Base-by-base conservation (phyloP, 2,113 vertebrate genomes). In the Ariopsis seemanni region DNA sequence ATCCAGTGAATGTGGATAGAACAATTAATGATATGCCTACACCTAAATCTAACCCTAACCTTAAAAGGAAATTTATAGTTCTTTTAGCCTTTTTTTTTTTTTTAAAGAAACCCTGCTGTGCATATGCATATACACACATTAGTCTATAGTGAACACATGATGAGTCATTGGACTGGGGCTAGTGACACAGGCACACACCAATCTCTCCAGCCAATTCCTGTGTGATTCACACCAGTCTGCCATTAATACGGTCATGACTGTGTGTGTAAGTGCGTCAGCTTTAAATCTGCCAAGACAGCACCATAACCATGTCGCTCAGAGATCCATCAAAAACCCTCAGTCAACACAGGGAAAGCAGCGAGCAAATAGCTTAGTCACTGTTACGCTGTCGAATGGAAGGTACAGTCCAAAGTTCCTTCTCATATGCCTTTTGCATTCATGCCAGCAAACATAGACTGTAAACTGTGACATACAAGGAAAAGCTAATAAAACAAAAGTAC, bases 91-190 rank as follows among this genome's bases (percentile, higher is more conserved):
- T 69, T 11, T 11, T 67, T 67, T 5, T 67, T 67, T 27, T 67
- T n/a, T 27, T 67, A 1, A 27, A 25, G 60, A 63, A 11, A 67
- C n/a, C n/a, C 10, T 14, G 25, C 63, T 22, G 60, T 62, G 9
- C 75, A 89, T 69, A 83, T 20, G 78, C 25, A 84, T 15, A 87
- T 7, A 79, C 80, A 79, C n/a, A 75, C 77, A 86, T 80, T 82
- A 84, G 69, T 75, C 42, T 52, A 80, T 53, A 27, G 5, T 11
- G 14, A 14, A 57, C 52, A 74, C 14, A 57, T 10, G n/a, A 55
- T 22, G 14, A 74, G 18, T 22, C 42, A 50, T 12, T 55, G 10
- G 12, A 55, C 25, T 53, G 14, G 42, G 3, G 10, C 50, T 25
- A 77, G 2, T 52, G n/a, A 57, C n/a, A 57, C n/a, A 30, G 7